phyloP scores from a whole-genome alignment of 2,888 invertebrate species.

The Melieria omissa region DNA sequence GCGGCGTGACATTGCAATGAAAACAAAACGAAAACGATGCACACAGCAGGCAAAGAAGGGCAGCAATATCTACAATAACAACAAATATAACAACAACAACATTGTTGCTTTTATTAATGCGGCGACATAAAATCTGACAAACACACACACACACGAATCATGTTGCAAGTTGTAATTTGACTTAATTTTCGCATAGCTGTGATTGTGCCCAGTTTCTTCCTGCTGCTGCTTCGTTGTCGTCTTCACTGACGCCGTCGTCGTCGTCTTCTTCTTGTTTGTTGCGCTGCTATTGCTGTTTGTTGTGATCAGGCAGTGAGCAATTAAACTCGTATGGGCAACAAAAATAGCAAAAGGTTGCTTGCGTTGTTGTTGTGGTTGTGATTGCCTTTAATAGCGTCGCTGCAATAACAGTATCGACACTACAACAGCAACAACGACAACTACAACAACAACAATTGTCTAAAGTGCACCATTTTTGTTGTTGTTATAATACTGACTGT shows the following conservation, averaged over 20 bases:
- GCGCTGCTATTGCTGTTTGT: too few relatives aligned
- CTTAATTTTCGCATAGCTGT: too few relatives aligned
- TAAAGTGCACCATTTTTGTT: not conserved
- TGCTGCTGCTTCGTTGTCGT: not conserved
- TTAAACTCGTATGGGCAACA: too few relatives aligned
- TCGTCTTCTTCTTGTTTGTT: not conserved
- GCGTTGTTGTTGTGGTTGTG: not conserved
- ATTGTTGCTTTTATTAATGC: constrained; percentile 40
- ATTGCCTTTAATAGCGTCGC: not conserved
- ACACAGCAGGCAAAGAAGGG: not conserved
- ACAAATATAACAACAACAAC: not conserved
- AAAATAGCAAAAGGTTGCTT: too few relatives aligned
- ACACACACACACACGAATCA: too few relatives aligned
- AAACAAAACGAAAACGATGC: not conserved
- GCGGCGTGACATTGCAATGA: constrained; percentile 29
- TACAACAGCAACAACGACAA: too few relatives aligned
- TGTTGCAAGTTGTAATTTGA: too few relatives aligned
- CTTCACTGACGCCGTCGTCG: not conserved
- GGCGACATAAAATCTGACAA: not conserved
- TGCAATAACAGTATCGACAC: too few relatives aligned
- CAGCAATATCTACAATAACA: not conserved
- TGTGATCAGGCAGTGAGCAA: too few relatives aligned
- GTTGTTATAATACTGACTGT: not conserved
- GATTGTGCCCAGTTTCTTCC: too few relatives aligned
- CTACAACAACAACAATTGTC: too few relatives aligned